Evolutionary conservation across 1,140 invertebrate genomes (phyloP), one percentile per base, ranked within the genome.

Genomic region (Eurytemora carolleeae): DNA sequence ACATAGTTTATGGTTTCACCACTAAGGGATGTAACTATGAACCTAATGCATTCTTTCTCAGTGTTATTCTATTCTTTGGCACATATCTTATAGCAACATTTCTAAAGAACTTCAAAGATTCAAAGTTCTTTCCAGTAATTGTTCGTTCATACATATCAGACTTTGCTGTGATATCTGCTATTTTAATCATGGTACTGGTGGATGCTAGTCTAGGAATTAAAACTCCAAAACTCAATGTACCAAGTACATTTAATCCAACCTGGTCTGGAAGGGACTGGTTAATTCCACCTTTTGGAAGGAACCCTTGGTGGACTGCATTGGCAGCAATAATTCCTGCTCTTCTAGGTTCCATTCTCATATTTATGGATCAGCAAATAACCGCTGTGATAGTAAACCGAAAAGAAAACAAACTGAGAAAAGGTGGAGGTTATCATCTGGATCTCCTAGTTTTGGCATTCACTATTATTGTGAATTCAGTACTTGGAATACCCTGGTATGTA

Each of bases 281-380:
- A 0, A 87, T 98, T 65, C 80, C 80, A 58, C 90, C 88, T 0
- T 23, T 60, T 19, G 58, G 62, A 62, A 65, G 57, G 25, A 95
- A 94, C 74, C 90, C 91, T 1, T 75, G 83, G 69, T 98, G 87
- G 83, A 84, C 89, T 25, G 74, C 81, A 1, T 68, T 90, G 2
- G 76, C 86, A 2, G 89, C 92, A 2, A 67, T 87, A 24, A 72
- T 94, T 24, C 95, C 95, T 1, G 93, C 95, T 55, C 72, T 98
- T 3, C 73, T 98, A 17, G 91, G 90, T 24, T 95, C 90, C 17
- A 98, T 99, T 69, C 76, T 98, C 3, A 92, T 98, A 68, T 98
- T 98, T 73, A 98, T 98, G 93, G 95, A 98, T 77, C 95, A 98
- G 73, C 94, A 98, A 75, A 98, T 98, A 62, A 97, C 94, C 1